Evolutionary conservation across 1,140 invertebrate species (phyloP).

Genomic region (Drosophila oshimai): DNA sequence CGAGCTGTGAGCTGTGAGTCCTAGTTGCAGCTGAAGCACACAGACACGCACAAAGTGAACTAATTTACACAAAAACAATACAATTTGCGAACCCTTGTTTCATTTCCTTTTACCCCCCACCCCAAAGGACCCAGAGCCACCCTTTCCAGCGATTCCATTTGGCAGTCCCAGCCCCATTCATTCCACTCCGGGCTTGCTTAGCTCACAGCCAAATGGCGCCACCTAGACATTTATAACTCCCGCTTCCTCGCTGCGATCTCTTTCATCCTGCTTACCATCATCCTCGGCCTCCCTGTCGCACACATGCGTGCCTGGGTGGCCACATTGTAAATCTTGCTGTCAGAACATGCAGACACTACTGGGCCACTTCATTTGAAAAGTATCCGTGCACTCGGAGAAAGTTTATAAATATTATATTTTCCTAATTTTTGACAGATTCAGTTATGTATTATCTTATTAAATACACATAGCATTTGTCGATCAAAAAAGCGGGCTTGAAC

Average conservation of each 20-base stretch:
- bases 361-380: constrained; percentile 58
- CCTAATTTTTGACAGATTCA: too few species aligned
- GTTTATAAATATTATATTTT: not conserved
- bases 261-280: not conserved
- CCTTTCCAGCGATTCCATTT: constrained; percentile 16
- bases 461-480: too few species aligned
- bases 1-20: constrained; percentile 9
- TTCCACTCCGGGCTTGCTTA: constrained; percentile 44
- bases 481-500: too few species aligned
- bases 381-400: not conserved
- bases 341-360: constrained; percentile 55
- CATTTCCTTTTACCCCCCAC: not conserved
- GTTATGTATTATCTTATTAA: too few species aligned
- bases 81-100: constrained; percentile 76
- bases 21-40: constrained; percentile 40
- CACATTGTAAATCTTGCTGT: constrained; percentile 78
- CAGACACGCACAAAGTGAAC: constrained; percentile 62
- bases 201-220: constrained; percentile 72
- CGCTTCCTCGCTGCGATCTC: constrained; percentile 5
- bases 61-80: constrained; percentile 81
- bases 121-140: not conserved
- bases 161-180: constrained; percentile 64
- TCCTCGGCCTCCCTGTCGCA: constrained; percentile 3
- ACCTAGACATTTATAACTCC: constrained; percentile 71
- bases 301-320: constrained; percentile 50